These are phyloP conservation scores for Lottia scabra DNA, from an alignment of 2,888 invertebrate genomes.

Conservation along the genomic window DNA sequence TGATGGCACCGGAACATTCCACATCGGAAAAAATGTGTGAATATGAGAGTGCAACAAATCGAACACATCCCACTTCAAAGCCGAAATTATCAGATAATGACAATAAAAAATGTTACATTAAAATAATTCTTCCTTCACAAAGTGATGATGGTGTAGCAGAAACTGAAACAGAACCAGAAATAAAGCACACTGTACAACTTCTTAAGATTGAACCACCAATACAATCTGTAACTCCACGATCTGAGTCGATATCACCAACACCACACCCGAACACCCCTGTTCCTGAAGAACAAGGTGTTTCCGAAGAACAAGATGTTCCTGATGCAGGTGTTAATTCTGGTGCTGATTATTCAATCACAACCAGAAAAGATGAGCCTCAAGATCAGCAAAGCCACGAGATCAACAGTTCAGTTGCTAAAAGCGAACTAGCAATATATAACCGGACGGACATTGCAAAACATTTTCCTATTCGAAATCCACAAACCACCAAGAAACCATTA, in stretches of 20 bases:
- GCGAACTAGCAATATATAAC: neutral
- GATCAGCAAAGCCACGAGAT: neutral
- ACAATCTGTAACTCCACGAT: neutral
- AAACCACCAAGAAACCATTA: neutral
- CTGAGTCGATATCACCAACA: neutral
- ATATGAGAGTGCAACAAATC: no score
- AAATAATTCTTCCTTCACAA: neutral
- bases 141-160: neutral
- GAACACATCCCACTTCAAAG: no score
- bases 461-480: neutral
- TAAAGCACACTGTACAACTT: neutral
- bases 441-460: neutral
- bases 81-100: no score
- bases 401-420: no score
- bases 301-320: neutral
- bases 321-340: neutral
- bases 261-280: neutral
- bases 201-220: no score
- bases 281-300: neutral
- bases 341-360: neutral
- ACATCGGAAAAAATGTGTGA: no score
- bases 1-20: no score
- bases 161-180: neutral
- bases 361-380: neutral
- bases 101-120: neutral